A percentile compares a stretch with the other conserved stretches of the same genome.
phyloP scores from a whole-genome alignment of 2,888 invertebrate species.

The Tenthredo scrophulariae region DNA sequence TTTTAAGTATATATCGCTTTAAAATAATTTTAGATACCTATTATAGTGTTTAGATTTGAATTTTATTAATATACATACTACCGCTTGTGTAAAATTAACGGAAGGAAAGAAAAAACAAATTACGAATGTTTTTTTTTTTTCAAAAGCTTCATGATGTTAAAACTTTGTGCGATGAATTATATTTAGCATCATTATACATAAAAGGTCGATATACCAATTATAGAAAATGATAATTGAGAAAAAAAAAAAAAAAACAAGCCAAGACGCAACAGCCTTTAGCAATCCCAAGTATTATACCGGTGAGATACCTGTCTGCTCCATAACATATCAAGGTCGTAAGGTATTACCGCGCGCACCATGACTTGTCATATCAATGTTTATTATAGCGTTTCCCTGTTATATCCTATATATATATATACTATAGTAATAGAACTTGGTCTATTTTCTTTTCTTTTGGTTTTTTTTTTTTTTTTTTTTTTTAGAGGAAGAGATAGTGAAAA shows the following conservation, averaged over 20 bases:
- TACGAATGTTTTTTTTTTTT: too few species aligned
- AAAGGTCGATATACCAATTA: not conserved
- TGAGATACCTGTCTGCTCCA: constrained; percentile 71
- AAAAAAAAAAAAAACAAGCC: constrained; percentile 63
- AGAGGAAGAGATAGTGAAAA: not conserved
- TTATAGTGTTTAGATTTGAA: not conserved
- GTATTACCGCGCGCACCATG: constrained; percentile 69
- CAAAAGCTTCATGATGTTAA: not conserved
- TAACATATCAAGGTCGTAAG: constrained; percentile 76
- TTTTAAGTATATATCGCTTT: not conserved
- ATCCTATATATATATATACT: constrained; percentile 51
- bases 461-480: not conserved
- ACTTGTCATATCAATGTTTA: constrained; percentile 76
- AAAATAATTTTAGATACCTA: not conserved
- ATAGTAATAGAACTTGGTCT: constrained; percentile 61
- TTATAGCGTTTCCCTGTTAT: constrained; percentile 58
- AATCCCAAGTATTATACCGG: constrained; percentile 76
- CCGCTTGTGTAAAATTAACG: not conserved
- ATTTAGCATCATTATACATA: too few species aligned
- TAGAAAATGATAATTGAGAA: not conserved
- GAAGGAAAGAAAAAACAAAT: too few species aligned
- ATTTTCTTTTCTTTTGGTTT: not conserved
- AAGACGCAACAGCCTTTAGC: constrained; percentile 74
- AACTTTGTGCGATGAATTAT: not conserved
- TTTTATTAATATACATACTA: not conserved